Percentiles rank a stretch among this genome's conserved stretches.
These are phyloP conservation scores for Semaprochilodus insignis DNA, from an alignment of 2,797 vertebrate genomes.

Conservation along the genomic window DNA sequence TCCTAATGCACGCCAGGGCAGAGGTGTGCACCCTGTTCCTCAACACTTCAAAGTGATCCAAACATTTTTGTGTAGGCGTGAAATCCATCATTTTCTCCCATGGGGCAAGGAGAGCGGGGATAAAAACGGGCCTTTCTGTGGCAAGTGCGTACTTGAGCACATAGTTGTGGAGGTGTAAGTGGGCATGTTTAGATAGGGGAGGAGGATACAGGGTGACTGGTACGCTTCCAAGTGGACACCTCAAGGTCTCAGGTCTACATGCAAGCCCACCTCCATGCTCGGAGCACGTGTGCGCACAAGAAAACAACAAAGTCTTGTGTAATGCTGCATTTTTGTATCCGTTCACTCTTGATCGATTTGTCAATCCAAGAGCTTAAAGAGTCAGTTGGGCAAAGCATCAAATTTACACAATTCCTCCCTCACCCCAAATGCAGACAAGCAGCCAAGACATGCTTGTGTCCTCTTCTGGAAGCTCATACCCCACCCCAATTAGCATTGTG, in stretches of 20 bases:
- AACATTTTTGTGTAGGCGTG: constrained; percentile 56
- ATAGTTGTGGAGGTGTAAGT: constrained; percentile 61
- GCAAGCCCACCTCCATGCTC: neutral
- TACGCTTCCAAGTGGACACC: constrained; percentile 22
- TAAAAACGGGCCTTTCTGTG: constrained; percentile 47
- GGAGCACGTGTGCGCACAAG: neutral
- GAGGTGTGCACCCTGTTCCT: constrained; percentile 45
- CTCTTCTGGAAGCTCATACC: neutral
- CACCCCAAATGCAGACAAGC: neutral
- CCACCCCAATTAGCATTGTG: neutral
- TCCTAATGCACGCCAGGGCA: constrained; percentile 58
- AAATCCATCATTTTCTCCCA: constrained; percentile 42
- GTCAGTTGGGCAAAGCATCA: neutral
- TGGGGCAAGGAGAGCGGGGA: constrained; percentile 44
- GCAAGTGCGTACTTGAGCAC: constrained; percentile 63
- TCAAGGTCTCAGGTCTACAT: neutral
- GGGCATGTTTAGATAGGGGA: constrained; percentile 47
- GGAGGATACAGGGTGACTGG: constrained; percentile 16
- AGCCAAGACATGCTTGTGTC: neutral
- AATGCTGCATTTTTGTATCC: neutral
- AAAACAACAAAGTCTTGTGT: neutral
- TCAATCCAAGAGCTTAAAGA: neutral
- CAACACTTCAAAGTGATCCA: constrained; percentile 55
- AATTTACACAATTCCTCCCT: neutral
- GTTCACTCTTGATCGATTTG: neutral